These are phyloP conservation scores for Yponomeuta malinellus DNA, from an alignment of 2,888 invertebrate species.

Conservation along the genomic window DNA sequence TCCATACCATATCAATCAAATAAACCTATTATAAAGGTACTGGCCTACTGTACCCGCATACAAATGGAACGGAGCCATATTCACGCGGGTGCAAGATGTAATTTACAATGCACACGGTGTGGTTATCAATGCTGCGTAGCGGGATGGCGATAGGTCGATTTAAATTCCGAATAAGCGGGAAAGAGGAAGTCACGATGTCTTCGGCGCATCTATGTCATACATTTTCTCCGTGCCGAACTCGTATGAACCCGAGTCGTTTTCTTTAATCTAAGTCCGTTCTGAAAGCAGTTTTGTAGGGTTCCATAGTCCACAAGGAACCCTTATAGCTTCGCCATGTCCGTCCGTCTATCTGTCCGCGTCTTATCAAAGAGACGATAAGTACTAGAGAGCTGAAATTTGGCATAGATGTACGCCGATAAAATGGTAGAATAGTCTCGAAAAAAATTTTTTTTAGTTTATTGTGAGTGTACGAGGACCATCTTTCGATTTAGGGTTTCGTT, in stretches of 20 bases:
- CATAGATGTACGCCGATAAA: too few species aligned
- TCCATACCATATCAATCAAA: constrained; percentile 66
- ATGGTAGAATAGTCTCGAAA: too few species aligned
- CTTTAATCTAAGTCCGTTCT: not conserved
- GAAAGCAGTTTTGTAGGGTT: too few species aligned
- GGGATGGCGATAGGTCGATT: constrained; percentile 66
- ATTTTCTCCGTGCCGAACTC: constrained; percentile 71
- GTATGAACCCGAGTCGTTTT: constrained; percentile 47
- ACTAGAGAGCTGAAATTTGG: too few species aligned
- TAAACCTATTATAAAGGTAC: constrained; percentile 45
- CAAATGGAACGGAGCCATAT: not conserved
- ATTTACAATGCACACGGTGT: not conserved
- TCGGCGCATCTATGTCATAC: constrained; percentile 65
- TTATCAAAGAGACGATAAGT: too few species aligned
- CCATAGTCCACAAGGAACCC: too few species aligned
- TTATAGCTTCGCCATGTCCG: too few species aligned
- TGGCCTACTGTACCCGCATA: constrained; percentile 29
- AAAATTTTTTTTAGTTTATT: too few species aligned
- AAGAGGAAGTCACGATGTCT: constrained; percentile 66
- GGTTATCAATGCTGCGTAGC: constrained; percentile 18
- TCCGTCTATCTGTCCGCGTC: too few species aligned
- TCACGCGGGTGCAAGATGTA: not conserved
- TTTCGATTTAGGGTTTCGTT: too few species aligned
- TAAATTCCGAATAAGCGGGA: constrained; percentile 73
- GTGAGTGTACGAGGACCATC: too few species aligned